Evolutionary conservation across 2,888 invertebrate genomes (phyloP).

Genomic region (Lithophane ornitopus): DNA sequence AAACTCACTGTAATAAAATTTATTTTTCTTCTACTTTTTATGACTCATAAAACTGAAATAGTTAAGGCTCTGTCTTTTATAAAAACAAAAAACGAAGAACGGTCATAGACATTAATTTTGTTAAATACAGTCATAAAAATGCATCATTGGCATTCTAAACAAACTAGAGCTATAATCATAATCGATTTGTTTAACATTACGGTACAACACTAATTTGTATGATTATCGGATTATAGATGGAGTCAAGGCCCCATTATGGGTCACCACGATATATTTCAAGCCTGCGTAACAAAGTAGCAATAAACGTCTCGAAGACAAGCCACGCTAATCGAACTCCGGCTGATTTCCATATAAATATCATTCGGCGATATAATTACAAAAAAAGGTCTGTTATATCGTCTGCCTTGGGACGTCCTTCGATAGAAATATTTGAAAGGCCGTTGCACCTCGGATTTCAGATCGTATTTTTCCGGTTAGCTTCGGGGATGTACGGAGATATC

Average conservation of each 20-base stretch:
- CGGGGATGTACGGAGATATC: constrained; percentile 50
- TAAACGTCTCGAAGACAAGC: constrained; percentile 73
- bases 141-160: constrained; percentile 34
- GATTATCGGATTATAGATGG: constrained; percentile 51
- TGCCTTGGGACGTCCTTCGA: constrained; percentile 76
- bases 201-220: constrained; percentile 45
- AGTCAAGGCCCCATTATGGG: constrained; percentile 34
- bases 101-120: constrained; percentile 2
- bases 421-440: constrained; percentile 66
- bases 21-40: constrained; percentile 30
- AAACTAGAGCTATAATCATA: constrained; percentile 40
- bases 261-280: constrained; percentile 50
- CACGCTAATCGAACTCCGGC: constrained; percentile 75
- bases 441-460: constrained; percentile 62
- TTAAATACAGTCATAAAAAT: constrained; percentile 24
- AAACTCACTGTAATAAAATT: constrained; percentile 19
- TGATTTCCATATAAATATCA: constrained; percentile 79
- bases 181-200: constrained; percentile 32
- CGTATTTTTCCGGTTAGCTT: constrained; percentile 61
- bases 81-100: constrained; percentile 13
- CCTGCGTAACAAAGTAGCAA: constrained; percentile 82
- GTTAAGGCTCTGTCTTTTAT: constrained; percentile 1
- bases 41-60: constrained; percentile 38
- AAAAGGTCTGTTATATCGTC: constrained; percentile 61
- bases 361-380: constrained; percentile 70